These are phyloP conservation scores for Drosophila auraria DNA, from an alignment of 1,140 invertebrate genomes.

Conservation along the genomic window DNA sequence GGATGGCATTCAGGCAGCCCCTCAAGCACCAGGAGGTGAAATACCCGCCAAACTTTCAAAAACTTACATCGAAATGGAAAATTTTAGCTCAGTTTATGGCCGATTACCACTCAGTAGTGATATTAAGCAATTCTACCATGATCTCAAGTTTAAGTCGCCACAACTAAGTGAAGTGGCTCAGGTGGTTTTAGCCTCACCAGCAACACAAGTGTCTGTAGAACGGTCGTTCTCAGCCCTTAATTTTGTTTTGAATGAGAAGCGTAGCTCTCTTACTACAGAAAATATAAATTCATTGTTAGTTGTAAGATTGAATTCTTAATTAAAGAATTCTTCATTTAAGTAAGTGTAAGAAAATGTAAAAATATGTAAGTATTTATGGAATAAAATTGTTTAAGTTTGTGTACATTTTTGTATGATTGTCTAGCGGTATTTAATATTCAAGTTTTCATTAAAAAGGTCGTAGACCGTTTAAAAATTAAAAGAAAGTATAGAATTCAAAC, in stretches of 20 bases:
- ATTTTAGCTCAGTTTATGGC: conserved; percentile 17
- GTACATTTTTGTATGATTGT: too few species aligned
- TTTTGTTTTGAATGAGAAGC: not conserved
- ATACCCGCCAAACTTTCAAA: not conserved
- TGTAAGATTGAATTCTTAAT: too few species aligned
- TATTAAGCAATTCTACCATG: conserved; percentile 26
- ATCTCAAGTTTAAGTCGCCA: conserved; percentile 17
- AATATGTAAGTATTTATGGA: too few species aligned
- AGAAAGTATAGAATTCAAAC: not conserved
- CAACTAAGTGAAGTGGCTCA: conserved; percentile 26
- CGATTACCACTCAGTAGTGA: conserved; percentile 31
- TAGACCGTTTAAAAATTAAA: too few species aligned
- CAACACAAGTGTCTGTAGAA: conserved; percentile 14
- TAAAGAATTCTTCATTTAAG: too few species aligned
- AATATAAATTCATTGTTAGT: too few species aligned
- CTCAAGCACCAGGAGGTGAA: too few species aligned
- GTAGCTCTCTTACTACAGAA: too few species aligned
- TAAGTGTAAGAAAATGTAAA: too few species aligned
- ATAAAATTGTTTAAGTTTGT: too few species aligned
- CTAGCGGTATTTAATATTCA: too few species aligned
- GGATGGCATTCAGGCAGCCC: too few species aligned
- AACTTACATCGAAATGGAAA: conserved; percentile 29
- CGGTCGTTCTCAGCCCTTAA: not conserved
- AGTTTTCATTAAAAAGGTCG: not conserved
- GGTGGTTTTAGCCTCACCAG: conserved; percentile 34